Conservation (phyloP, 2,113 vertebrate species). For the Apaloderma vittatum region DNA sequence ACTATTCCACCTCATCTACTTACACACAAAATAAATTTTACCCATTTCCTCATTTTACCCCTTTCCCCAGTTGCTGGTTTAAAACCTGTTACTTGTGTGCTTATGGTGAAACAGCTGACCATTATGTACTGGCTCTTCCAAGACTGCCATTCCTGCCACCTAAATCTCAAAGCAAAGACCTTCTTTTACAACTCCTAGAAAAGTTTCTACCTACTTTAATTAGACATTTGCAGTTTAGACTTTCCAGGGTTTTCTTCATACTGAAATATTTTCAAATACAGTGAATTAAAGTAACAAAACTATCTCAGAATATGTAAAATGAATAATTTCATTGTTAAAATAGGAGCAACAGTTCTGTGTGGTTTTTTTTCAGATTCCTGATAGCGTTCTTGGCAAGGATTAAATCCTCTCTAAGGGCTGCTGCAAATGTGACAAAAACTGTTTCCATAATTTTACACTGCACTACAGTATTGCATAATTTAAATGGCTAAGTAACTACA, state of each 20-base stretch:
- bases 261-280: not conserved
- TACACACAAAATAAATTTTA: not conserved
- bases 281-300: not conserved
- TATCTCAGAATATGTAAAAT: not conserved
- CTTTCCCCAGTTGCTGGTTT: not conserved
- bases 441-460: not conserved
- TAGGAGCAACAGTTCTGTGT: not conserved
- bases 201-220: not conserved
- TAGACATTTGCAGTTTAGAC: not conserved
- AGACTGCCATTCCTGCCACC: not conserved
- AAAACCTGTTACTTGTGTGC: not conserved
- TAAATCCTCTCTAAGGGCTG: not conserved
- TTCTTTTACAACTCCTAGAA: not conserved
- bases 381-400: not conserved
- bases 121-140: not conserved
- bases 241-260: not conserved
- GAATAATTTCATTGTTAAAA: not conserved
- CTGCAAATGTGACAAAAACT: not conserved
- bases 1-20: not conserved
- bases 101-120: fast-evolving
- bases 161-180: not conserved
- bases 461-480: not conserved
- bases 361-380: not conserved
- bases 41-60: not conserved
- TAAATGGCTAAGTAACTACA: not conserved